These are phyloP conservation scores for Phaetusa simplex DNA, from an alignment of 2,113 vertebrate genomes.

Conservation along the genomic window DNA sequence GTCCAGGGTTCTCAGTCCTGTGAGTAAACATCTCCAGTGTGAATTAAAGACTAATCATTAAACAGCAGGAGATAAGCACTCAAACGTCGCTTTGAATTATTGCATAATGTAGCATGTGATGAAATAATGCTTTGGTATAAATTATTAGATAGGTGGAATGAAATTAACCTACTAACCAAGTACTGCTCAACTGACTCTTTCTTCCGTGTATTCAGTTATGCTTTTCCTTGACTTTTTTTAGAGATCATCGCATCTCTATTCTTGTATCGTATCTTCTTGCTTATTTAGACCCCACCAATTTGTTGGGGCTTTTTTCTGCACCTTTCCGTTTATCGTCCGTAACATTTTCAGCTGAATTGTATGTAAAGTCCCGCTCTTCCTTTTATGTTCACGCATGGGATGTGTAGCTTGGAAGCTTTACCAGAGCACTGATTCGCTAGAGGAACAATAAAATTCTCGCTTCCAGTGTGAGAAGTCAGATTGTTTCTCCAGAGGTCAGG, in stretches of 20 bases:
- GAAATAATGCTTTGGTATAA: background rate
- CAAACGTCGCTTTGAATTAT: background rate
- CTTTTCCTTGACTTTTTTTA: background rate
- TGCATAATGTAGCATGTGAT: background rate
- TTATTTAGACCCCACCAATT: background rate
- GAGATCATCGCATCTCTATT: background rate
- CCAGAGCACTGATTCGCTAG: background rate
- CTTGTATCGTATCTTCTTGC: background rate
- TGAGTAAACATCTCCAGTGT: background rate
- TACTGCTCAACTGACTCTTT: background rate
- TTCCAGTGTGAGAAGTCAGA: background rate
- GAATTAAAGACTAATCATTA: background rate
- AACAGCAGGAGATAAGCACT: background rate
- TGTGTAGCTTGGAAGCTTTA: background rate
- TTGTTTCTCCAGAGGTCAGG: background rate
- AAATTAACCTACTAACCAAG: background rate
- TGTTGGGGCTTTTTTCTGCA: background rate
- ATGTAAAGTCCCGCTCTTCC: background rate
- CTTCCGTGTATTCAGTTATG: background rate
- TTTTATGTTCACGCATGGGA: fast-evolving
- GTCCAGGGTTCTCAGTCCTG: background rate
- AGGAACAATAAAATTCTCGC: background rate
- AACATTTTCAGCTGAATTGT: background rate
- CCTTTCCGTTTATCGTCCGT: background rate
- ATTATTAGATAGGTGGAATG: background rate